Percentiles rank a stretch among this genome's conserved stretches.
Conservation (phyloP, 2,113 vertebrate genomes). For the Pithys albifrons region DNA sequence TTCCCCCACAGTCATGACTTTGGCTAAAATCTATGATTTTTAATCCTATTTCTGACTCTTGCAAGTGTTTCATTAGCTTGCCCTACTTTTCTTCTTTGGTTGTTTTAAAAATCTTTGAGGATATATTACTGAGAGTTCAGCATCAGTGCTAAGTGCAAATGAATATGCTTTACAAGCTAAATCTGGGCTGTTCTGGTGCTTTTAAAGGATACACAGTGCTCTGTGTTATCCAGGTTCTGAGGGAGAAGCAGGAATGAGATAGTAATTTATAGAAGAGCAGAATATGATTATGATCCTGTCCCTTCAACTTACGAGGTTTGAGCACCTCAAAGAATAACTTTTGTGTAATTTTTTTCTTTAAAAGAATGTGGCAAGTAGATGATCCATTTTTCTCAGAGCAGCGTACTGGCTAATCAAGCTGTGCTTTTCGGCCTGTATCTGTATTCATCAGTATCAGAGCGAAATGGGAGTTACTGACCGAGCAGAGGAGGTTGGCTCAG, state of each 20-base stretch:
- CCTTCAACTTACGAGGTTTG: not conserved
- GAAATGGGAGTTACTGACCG: constrained; percentile 76
- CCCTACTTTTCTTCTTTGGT: constrained; percentile 50
- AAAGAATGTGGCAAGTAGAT: not conserved
- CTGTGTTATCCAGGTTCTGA: not conserved
- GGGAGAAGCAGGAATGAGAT: not conserved
- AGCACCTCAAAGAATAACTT: not conserved
- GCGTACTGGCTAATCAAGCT: not conserved
- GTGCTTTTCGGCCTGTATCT: not conserved
- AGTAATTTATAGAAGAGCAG: not conserved
- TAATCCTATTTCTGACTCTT: constrained; percentile 23
- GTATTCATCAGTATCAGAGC: not conserved
- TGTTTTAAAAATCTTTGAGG: constrained; percentile 45
- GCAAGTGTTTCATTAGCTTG: constrained; percentile 53
- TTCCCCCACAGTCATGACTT: not conserved
- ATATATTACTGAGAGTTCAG: not conserved
- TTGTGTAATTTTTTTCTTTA: not conserved
- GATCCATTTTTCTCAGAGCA: not conserved
- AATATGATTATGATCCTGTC: not conserved
- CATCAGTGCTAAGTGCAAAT: constrained; percentile 21
- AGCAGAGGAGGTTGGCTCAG: constrained; percentile 86
- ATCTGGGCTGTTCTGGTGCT: constrained; percentile 11
- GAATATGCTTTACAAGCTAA: constrained; percentile 37
- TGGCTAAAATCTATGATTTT: constrained; percentile 8
- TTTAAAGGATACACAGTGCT: not conserved